Percentiles rank a stretch among this genome's conserved stretches.
These are phyloP conservation scores for Enteromius trimaculatus DNA, from an alignment of 2,797 vertebrate genomes.

Conservation along the genomic window DNA sequence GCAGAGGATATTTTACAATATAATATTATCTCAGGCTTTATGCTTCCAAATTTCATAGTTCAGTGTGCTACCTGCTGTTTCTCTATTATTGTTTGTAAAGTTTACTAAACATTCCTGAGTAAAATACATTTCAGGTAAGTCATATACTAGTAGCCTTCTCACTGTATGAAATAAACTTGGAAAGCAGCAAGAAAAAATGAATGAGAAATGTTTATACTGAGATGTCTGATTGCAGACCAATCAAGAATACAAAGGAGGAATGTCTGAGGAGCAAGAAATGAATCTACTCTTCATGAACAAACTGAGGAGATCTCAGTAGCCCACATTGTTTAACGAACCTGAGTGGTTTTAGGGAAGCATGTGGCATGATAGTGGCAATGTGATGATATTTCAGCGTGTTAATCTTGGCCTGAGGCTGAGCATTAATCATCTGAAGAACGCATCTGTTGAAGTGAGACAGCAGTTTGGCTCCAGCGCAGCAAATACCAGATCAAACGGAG, in stretches of 20 bases:
- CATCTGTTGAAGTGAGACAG: conserved; percentile 53
- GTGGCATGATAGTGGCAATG: conserved; percentile 19
- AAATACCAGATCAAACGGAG: conserved; percentile 53
- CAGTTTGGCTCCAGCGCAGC: conserved; percentile 40
- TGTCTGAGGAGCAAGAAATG: background rate
- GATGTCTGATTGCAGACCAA: background rate
- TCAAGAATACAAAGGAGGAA: background rate
- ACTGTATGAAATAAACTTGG: background rate
- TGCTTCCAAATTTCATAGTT: background rate
- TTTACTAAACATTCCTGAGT: background rate
- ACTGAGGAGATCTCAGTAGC: background rate
- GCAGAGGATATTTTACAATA: background rate
- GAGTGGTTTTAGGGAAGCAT: background rate
- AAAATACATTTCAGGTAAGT: background rate
- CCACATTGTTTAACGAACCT: background rate
- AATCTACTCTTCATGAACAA: background rate
- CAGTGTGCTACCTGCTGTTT: background rate
- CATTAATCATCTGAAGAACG: conserved; percentile 55
- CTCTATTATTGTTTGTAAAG: background rate
- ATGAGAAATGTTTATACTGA: background rate
- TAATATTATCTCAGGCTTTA: background rate
- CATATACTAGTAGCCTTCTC: background rate
- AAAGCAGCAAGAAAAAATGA: background rate
- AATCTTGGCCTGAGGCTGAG: conserved; percentile 42
- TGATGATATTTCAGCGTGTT: conserved; percentile 30